Percentiles rank a stretch among this genome's conserved stretches.
These are phyloP conservation scores for Mellilla xanthometata DNA, from an alignment of 2,888 invertebrate species.

Conservation along the genomic window DNA sequence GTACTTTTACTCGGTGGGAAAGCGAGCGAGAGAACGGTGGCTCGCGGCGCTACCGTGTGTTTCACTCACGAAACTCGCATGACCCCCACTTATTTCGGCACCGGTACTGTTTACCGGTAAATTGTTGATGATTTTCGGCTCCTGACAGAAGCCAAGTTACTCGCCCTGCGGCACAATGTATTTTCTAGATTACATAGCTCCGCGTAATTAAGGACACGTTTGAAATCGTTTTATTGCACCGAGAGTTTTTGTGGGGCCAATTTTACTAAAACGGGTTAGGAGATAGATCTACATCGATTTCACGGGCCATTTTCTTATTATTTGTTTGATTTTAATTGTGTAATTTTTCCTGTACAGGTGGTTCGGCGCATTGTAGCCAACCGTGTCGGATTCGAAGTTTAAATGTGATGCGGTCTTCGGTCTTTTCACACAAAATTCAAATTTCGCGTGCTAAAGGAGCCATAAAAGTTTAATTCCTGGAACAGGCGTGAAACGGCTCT, in stretches of 20 bases:
- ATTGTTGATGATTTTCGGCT: constrained; percentile 76
- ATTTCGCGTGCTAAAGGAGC: constrained; percentile 58
- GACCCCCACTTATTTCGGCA: constrained; percentile 67
- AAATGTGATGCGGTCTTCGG: constrained; percentile 35
- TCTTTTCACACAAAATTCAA: constrained; percentile 53
- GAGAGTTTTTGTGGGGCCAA: constrained; percentile 10
- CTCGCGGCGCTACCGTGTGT: constrained; percentile 75
- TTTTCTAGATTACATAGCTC: constrained; percentile 59
- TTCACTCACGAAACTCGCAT: constrained; percentile 71
- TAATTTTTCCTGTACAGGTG: constrained; percentile 26
- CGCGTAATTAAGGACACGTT: constrained; percentile 31
- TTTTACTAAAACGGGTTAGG: constrained; percentile 14
- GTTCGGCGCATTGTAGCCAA: constrained; percentile 17
- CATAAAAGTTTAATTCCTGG: constrained; percentile 54
- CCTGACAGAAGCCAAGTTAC: constrained; percentile 60
- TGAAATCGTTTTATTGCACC: constrained; percentile 17
- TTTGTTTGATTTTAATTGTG: constrained; percentile 31
- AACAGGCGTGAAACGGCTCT: constrained; percentile 55
- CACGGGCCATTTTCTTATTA: constrained; percentile 24
- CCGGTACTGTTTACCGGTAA: constrained; percentile 63
- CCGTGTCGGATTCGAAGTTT: constrained; percentile 24
- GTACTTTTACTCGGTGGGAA: constrained; percentile 61
- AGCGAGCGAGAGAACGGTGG: constrained; percentile 57
- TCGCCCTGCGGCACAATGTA: constrained; percentile 45
- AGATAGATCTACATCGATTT: constrained; percentile 25